Evolutionary conservation across 2,797 vertebrate species (phyloP).

Genomic region (Avahi laniger): DNA sequence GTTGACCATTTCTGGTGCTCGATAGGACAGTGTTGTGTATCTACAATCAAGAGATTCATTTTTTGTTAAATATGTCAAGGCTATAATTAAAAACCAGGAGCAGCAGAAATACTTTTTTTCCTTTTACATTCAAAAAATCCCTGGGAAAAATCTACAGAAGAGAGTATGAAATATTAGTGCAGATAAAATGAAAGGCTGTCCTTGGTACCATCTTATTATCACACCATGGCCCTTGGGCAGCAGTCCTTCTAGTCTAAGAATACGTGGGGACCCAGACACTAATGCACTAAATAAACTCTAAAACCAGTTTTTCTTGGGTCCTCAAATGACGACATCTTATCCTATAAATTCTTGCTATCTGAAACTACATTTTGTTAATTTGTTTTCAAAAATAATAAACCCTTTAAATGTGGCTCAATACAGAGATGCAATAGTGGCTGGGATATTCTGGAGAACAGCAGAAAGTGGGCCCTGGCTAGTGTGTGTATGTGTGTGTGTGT

Average conservation of each 20-base stretch:
- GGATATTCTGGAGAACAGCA: not conserved
- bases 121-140: constrained; percentile 40
- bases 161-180: not conserved
- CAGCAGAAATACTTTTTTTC: constrained; percentile 27
- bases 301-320: constrained; percentile 27
- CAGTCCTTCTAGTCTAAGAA: not conserved
- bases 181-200: constrained; percentile 38
- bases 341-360: not conserved
- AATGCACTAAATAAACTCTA: constrained; percentile 10
- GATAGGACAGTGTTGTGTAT: constrained; percentile 98
- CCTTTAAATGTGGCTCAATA: not conserved
- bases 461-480: not conserved
- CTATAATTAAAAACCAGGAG: constrained; percentile 16
- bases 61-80: constrained; percentile 67
- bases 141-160: constrained; percentile 12
- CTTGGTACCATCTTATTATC: not conserved
- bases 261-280: not conserved
- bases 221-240: not conserved
- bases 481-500: too few relatives aligned
- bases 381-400: not conserved
- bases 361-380: not conserved
- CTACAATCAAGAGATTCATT: constrained; percentile 84
- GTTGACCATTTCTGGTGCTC: constrained; percentile 99
- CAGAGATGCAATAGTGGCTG: not conserved
- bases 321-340: constrained; percentile 39